Evolutionary conservation across 2,888 invertebrate species (phyloP).

Genomic region (Euzophera pinguis): DNA sequence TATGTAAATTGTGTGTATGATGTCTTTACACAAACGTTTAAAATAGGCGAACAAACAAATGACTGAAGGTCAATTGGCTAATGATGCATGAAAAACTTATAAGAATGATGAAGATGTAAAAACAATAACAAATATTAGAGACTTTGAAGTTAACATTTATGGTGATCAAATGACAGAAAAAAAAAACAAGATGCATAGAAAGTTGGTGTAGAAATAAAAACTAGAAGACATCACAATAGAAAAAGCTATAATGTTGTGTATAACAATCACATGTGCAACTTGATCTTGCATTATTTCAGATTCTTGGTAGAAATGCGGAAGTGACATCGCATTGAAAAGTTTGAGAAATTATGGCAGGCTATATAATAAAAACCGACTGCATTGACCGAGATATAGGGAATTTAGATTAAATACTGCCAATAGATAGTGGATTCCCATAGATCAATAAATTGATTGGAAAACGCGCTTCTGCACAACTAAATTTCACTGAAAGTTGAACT

Average conservation of each 20-base stretch:
- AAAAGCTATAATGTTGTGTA: background rate
- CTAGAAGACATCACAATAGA: conserved; percentile 4
- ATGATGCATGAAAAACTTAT: conserved; percentile 13
- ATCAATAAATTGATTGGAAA: background rate
- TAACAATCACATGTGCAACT: background rate
- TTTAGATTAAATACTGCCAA: background rate
- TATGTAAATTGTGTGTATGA: conserved; percentile 21
- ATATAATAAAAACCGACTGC: background rate
- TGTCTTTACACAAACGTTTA: conserved; percentile 17
- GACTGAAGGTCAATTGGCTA: conserved; percentile 20
- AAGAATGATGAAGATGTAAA: background rate
- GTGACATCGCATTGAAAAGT: conserved; percentile 11
- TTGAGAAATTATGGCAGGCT: background rate
- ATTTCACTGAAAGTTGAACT: no score
- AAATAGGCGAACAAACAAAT: conserved; percentile 17
- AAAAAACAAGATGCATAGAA: conserved; percentile 3
- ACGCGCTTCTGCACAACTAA: background rate
- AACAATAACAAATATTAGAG: background rate
- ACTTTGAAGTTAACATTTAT: no score
- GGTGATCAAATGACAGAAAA: background rate
- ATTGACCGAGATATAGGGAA: background rate
- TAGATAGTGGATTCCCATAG: background rate
- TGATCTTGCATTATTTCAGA: conserved; percentile 5
- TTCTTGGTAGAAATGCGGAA: conserved; percentile 11
- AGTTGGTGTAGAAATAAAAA: background rate